phyloP scores from a whole-genome alignment of 2,113 vertebrate species.

The Ameiurus melas region DNA sequence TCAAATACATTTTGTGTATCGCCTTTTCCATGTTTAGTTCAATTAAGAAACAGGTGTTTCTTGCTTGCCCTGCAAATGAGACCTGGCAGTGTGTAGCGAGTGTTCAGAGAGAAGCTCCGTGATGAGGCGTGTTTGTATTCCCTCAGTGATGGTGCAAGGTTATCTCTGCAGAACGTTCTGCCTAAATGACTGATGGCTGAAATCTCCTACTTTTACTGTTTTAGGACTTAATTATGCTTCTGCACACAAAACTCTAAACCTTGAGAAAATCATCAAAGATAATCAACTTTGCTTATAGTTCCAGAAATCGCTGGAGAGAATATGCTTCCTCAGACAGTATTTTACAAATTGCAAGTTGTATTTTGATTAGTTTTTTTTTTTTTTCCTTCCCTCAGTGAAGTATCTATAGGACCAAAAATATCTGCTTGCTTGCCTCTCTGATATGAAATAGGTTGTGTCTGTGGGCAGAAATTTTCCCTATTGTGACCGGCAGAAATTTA shows the following conservation, averaged over 20 bases:
- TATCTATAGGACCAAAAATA: constrained; percentile 36
- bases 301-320: constrained; percentile 37
- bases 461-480: constrained; percentile 58
- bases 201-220: constrained; percentile 58
- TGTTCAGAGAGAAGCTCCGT: constrained; percentile 29
- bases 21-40: constrained; percentile 39
- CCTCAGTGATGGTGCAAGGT: constrained; percentile 45
- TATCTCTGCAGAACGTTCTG: constrained; percentile 40
- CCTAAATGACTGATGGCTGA: constrained; percentile 55
- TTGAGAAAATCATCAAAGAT: constrained; percentile 47
- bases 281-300: constrained; percentile 57
- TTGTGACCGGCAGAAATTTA: constrained; percentile 71
- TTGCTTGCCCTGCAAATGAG: constrained; percentile 46
- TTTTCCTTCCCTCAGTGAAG: constrained; percentile 21
- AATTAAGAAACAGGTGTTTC: constrained; percentile 59
- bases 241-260: constrained; percentile 54
- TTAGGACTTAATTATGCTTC: constrained; percentile 57
- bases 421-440: constrained; percentile 28
- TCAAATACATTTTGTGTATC: constrained; percentile 30
- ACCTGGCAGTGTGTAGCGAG: constrained; percentile 29
- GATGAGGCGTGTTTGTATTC: constrained; percentile 44
- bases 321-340: background rate
- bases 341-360: constrained; percentile 50
- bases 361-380: constrained; percentile 30
- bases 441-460: constrained; percentile 55